Evolutionary conservation across 2,797 vertebrate species (phyloP).

Genomic region (Pelochelys cantorii): DNA sequence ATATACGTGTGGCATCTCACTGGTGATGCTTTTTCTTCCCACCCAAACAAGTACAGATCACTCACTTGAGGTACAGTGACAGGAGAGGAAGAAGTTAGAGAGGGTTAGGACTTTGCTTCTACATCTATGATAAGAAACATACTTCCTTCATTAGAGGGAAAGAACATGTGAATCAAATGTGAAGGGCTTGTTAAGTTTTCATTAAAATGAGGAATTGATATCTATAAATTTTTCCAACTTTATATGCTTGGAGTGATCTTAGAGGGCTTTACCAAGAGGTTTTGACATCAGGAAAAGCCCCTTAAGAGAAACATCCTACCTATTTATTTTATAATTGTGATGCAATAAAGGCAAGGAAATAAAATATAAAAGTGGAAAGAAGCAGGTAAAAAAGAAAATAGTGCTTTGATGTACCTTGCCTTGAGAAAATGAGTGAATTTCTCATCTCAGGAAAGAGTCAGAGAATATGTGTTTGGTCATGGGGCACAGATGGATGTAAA

Average conservation of each 20-base stretch:
- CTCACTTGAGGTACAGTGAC: neutral
- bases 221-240: slow-evolving; percentile 53
- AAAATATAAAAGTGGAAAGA: neutral
- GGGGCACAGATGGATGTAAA: neutral
- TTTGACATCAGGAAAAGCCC: slow-evolving; percentile 39
- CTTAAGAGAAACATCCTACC: slow-evolving; percentile 3
- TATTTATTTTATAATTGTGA: neutral
- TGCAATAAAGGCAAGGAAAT: neutral
- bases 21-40: slow-evolving; percentile 27
- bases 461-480: neutral
- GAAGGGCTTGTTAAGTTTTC: slow-evolving; percentile 48
- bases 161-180: neutral
- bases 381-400: neutral
- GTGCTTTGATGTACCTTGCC: neutral
- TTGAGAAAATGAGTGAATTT: neutral
- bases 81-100: neutral
- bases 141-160: slow-evolving; percentile 16
- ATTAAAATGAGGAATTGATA: slow-evolving; percentile 58
- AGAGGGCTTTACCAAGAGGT: slow-evolving; percentile 24
- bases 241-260: slow-evolving; percentile 13
- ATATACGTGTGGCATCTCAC: neutral
- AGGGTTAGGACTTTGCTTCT: slow-evolving; percentile 36
- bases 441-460: neutral
- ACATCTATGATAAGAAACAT: slow-evolving; percentile 10
- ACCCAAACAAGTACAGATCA: neutral